Evolutionary conservation across 2,888 invertebrate genomes (phyloP).

Genomic region (Pachymerium ferrugineum): DNA sequence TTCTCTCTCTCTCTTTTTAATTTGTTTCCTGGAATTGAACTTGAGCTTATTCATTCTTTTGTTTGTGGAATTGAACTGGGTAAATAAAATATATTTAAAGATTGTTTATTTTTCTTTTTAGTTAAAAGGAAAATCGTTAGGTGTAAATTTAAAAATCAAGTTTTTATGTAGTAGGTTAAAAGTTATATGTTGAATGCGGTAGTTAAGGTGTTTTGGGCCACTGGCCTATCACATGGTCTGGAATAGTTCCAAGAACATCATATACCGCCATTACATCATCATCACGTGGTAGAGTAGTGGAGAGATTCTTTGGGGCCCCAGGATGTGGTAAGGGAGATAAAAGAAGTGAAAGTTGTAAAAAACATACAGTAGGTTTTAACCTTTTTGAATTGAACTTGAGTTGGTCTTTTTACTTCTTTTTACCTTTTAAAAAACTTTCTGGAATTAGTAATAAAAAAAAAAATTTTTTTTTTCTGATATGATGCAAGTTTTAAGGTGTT

Average conservation of each 20-base stretch:
- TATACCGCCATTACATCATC: conserved; percentile 6
- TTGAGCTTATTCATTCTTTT: conserved; percentile 21
- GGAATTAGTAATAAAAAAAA: too few relatives aligned
- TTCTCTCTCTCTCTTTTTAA: too few relatives aligned
- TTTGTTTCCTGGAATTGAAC: neutral
- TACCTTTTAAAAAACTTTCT: neutral
- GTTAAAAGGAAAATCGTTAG: neutral
- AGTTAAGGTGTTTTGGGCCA: conserved; percentile 18
- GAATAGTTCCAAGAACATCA: conserved; percentile 15
- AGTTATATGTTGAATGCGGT: neutral
- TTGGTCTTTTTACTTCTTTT: neutral
- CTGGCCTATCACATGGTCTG: conserved; percentile 11
- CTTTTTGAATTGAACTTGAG: neutral
- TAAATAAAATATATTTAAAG: neutral
- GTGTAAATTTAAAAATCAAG: neutral
- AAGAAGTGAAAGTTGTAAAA: neutral
- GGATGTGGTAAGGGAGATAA: conserved; percentile 6
- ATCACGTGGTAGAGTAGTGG: neutral
- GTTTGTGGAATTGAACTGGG: neutral
- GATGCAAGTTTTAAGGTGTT: too few relatives aligned
- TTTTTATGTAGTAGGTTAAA: conserved; percentile 7
- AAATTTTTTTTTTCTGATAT: too few relatives aligned
- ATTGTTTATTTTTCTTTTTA: neutral
- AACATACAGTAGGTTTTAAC: neutral
- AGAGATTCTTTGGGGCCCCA: conserved; percentile 17